These are phyloP conservation scores for Syrista parreyssii DNA, from an alignment of 2,888 invertebrate genomes.

Conservation along the genomic window DNA sequence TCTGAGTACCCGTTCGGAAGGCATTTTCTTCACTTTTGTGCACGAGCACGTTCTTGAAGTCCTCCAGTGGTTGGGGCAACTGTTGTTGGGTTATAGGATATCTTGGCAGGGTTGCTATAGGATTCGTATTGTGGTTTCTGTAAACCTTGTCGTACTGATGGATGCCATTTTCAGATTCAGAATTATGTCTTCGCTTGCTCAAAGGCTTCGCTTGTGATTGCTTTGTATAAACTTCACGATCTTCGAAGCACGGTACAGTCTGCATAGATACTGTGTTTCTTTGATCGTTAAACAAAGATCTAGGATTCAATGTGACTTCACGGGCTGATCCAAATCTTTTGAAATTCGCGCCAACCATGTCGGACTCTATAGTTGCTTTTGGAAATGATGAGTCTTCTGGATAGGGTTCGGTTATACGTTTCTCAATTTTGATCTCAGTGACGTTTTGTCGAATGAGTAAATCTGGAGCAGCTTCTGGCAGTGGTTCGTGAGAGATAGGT, in stretches of 20 bases:
- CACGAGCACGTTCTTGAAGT: constrained; percentile 50
- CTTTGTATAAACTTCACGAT: constrained; percentile 33
- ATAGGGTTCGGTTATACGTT: constrained; percentile 43
- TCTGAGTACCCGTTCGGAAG: constrained; percentile 46
- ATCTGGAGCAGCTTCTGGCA: constrained; percentile 57
- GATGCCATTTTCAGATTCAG: constrained; percentile 59
- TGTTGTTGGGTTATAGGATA: constrained; percentile 40
- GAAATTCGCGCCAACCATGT: constrained; percentile 29
- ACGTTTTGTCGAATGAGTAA: constrained; percentile 57
- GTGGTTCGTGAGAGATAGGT: constrained; percentile 62
- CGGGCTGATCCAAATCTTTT: constrained; percentile 59
- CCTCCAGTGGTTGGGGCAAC: constrained; percentile 44
- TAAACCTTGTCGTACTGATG: constrained; percentile 42
- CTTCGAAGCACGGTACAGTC: constrained; percentile 56
- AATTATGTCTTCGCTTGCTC: constrained; percentile 56
- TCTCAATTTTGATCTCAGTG: constrained; percentile 58
- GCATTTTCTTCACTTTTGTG: constrained; percentile 53
- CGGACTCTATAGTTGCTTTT: not conserved
- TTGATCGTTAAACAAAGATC: constrained; percentile 55
- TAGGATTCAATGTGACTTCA: constrained; percentile 60
- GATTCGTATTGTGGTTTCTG: constrained; percentile 50
- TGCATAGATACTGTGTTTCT: constrained; percentile 61
- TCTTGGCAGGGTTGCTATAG: constrained; percentile 60
- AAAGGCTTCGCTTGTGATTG: constrained; percentile 32
- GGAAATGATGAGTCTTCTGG: constrained; percentile 1